Conservation (phyloP, 2,797 vertebrate genomes). For the Schizopygopsis pylzovi region DNA sequence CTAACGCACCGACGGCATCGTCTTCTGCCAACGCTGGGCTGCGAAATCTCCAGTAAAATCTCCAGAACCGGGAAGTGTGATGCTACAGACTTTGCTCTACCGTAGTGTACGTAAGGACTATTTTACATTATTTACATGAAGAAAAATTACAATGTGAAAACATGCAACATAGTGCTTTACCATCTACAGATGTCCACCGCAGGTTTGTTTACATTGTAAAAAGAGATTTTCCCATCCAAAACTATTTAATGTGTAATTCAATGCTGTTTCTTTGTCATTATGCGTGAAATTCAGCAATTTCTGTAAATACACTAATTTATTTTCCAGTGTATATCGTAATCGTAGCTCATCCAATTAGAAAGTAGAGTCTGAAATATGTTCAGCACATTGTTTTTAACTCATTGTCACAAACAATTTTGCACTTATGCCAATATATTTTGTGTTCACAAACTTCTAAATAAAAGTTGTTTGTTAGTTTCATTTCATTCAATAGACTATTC, state of each 20-base stretch:
- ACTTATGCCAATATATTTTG: background rate
- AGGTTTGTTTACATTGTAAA: background rate
- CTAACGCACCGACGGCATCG: constrained; percentile 30
- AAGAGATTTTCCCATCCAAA: background rate
- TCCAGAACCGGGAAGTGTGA: background rate
- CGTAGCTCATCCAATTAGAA: background rate
- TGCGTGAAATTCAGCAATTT: background rate
- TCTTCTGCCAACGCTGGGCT: constrained; percentile 29
- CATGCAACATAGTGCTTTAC: no score
- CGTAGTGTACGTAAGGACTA: background rate
- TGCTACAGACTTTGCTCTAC: background rate
- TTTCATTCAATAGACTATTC: background rate
- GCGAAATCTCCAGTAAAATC: background rate
- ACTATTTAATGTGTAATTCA: background rate
- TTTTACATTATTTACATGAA: no score
- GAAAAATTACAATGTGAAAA: background rate
- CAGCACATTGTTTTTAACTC: background rate
- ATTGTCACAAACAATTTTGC: background rate
- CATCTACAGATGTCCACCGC: background rate
- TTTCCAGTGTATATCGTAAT: background rate
- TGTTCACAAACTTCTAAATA: background rate
- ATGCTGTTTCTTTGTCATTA: background rate
- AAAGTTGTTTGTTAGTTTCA: background rate
- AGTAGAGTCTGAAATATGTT: background rate
- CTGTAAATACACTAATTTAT: background rate